Evolutionary conservation across 2,113 vertebrate species (phyloP).

Genomic region (Opisthocomus hoazin): DNA sequence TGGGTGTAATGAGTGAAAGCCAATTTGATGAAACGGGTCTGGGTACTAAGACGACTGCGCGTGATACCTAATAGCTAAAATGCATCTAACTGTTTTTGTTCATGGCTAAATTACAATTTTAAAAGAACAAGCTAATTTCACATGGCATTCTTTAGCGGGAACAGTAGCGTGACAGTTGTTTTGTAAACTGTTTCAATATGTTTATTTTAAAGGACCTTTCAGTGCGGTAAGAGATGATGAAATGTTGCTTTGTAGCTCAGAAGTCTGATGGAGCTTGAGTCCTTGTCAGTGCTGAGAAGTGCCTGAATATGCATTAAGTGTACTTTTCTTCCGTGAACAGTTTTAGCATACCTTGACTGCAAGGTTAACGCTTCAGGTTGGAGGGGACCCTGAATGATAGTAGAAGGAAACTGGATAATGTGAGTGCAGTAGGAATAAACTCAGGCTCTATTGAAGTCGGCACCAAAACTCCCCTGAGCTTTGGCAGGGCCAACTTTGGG

Average conservation of each 20-base stretch:
- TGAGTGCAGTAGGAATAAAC: not conserved
- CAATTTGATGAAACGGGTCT: not conserved
- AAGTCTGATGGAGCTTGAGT: not conserved
- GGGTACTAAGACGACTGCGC: not conserved
- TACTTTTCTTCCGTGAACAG: not conserved
- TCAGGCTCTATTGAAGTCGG: not conserved
- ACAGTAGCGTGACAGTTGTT: not conserved
- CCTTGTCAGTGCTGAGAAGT: not conserved
- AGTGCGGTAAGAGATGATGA: not conserved
- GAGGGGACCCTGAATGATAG: not conserved
- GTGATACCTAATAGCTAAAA: not conserved
- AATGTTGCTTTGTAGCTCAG: accelerated
- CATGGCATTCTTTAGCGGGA: accelerated
- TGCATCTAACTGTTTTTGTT: not conserved
- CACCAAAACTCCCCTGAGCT: not conserved
- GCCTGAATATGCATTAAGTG: not conserved
- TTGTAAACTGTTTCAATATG: not conserved
- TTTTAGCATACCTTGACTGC: not conserved
- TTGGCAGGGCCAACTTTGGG: not conserved
- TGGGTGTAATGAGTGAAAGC: not conserved
- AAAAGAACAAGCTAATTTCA: not conserved
- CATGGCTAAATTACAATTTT: not conserved
- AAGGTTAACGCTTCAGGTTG: not conserved
- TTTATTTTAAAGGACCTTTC: not conserved
- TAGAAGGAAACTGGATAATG: not conserved